Base-by-base conservation (phyloP, 92 coral and sea anemone species). In the Montipora capitata region DNA sequence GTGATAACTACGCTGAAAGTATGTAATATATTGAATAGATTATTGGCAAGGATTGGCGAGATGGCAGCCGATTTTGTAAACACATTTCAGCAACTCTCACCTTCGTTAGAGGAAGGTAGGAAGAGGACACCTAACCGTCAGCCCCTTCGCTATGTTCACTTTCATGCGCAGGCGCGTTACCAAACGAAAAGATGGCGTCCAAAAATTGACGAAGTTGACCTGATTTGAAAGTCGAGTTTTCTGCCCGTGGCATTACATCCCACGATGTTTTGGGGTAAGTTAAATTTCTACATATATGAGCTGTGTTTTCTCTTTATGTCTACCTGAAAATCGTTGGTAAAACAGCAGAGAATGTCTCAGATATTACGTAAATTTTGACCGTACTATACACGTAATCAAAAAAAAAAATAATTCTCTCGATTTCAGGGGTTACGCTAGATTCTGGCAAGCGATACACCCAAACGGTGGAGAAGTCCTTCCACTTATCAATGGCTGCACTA, bases 211-310 rank as follows among this genome's bases (percentile, higher is more conserved):
- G 7, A 48, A 10, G 4, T 48, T 40, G 15, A 58, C 6, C 1
- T 2, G 9, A 5, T 39, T 27, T 54, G 40, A 17, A 9, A 16
- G 16, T 7, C 39, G 48, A 12, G 13, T 11, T 11, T 52, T 12
- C 15, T 81, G 54, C 65, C 63, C 7, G 4, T 13, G 58, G 1
- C n/a, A n/a, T 38, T 16, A 10, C 2, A 45, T 20, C 56, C 80
- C 69, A 57, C 74, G 91, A 97, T 97, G 99, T 97, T 97, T 94
- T 97, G 99, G 99, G 99, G 99, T 97, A 87, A 94, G 95, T 88
- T 16, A 44, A 27, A 9, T 48, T 69, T 13, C 2, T 20, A 5
- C 41, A 8, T 35, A 15, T 66, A 64, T 51, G 5, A 20, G 1
- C 20, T 80, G 18, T 13, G 61, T 43, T 64, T 62, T 2, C 41